A percentile compares a stretch with the other conserved stretches of the same genome.
phyloP scores from a whole-genome alignment of 2,888 invertebrate species.

The Sarcophaga carnaria region DNA sequence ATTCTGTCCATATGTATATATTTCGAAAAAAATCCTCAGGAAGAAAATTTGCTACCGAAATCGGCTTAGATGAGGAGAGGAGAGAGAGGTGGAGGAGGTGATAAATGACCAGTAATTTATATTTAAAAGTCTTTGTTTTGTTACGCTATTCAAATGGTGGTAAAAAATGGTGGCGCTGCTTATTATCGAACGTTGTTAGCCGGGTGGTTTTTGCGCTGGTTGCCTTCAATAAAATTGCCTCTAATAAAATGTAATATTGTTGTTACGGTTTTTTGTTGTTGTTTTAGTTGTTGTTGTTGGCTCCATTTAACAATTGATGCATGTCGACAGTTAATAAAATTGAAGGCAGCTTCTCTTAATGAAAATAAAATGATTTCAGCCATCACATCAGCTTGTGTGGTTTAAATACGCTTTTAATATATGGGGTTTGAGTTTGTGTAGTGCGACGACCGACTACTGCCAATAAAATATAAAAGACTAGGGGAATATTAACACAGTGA shows the following conservation, averaged over 20 bases:
- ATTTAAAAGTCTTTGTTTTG: constrained; percentile 38
- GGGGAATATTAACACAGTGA: background rate
- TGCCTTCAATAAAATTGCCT: constrained; percentile 77
- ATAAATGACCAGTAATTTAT: constrained; percentile 57
- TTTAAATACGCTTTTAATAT: constrained; percentile 51
- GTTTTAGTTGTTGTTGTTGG: background rate
- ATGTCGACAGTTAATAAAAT: constrained; percentile 71
- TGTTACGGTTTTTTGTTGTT: constrained; percentile 54
- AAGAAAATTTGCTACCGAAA: too few relatives aligned
- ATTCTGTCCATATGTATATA: too few relatives aligned
- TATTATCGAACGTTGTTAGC: constrained; percentile 7
- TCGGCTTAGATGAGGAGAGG: too few relatives aligned
- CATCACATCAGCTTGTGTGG: constrained; percentile 78
- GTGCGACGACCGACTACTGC: background rate
- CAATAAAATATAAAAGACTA: constrained; percentile 21
- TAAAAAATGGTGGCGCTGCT: constrained; percentile 34
- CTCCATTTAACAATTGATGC: constrained; percentile 62
- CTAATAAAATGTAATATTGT: constrained; percentile 70
- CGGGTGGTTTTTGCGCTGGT: constrained; percentile 49
- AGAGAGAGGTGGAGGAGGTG: background rate
- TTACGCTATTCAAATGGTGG: constrained; percentile 24
- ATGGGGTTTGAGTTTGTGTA: background rate
- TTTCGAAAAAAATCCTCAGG: too few relatives aligned
- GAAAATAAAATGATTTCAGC: constrained; percentile 81
- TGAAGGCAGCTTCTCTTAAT: constrained; percentile 74